These are phyloP conservation scores for Eulemur macaco DNA, from an alignment of 2,113 vertebrate genomes.

Conservation along the genomic window DNA sequence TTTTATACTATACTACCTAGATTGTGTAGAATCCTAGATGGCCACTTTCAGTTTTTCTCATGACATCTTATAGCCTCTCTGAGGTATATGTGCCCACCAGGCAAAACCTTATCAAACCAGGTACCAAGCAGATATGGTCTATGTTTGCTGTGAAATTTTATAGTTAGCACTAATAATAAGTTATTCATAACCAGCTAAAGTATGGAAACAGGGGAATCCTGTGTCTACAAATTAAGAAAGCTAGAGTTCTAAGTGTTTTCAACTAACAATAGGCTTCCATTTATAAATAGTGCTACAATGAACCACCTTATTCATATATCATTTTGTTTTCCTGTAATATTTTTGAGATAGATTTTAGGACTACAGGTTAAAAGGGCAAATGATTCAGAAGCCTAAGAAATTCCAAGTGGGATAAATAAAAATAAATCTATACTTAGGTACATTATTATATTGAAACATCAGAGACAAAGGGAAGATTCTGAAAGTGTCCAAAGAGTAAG, in stretches of 20 bases:
- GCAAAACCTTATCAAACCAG: background rate
- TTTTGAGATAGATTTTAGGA: background rate
- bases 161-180: background rate
- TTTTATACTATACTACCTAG: background rate
- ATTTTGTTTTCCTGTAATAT: background rate
- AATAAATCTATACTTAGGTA: background rate
- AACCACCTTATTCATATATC: background rate
- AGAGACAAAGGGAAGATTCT: background rate
- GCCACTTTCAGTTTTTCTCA: background rate
- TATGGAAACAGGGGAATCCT: background rate
- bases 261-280: background rate
- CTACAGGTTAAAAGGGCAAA: background rate
- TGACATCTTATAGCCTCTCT: background rate
- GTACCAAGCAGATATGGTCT: background rate
- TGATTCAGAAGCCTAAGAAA: background rate
- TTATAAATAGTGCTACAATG: background rate
- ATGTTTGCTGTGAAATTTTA: background rate
- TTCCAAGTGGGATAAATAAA: background rate
- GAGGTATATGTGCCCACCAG: background rate
- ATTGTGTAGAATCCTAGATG: background rate
- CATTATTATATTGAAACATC: background rate
- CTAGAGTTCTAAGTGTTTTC: background rate
- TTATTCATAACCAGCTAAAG: background rate
- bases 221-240: background rate
- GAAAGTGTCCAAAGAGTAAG: background rate